Evolutionary conservation across 2,797 vertebrate genomes (phyloP), one percentile per base, ranked within the genome.

Genomic region (Microctenopoma steveboyesi): DNA sequence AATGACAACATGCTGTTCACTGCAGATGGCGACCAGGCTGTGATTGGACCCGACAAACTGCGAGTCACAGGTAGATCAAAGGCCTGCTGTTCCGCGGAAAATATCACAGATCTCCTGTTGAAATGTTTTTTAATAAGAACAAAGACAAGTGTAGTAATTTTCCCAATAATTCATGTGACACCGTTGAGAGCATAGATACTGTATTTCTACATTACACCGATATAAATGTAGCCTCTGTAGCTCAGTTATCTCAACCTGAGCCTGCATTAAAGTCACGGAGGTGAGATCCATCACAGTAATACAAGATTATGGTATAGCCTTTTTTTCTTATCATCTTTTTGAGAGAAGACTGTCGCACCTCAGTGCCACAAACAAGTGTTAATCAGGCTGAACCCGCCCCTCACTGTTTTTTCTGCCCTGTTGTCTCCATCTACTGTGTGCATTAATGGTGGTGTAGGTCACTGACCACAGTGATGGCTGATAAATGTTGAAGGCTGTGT

Each of bases 1-100:
- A 87, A 89, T 1, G 93, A 93, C 81, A 94, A 95, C 74, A 94
- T 94, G 78, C 92, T 98, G 73, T 98, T 99, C 80, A 95, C 94
- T 7, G 96, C 95, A 14, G 92, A 96, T 85, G 93, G 94, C 72
- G 91, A 94, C 33, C 93, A 96, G 84, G 88, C 93, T 33, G 83
- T 91, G 66, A 92, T 99, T 69, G 96, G 96, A 64, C 95, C 95
- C 37, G 96, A 96, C 64, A 98, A 95, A 86, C 96, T 99, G 55
- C 93, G 97, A 81, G 92, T 99, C 72, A 98, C 97, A 91, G 98
- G 98, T 98, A 92, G 3, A 86, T 10, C 47, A 16, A 40, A 14
- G 13, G 28, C 57, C 39, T 67, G 77, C 74, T 30, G 65, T 58
- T 66, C 33, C 42, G 65, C 50, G 39, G 63, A 59, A 80, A 65